Base-by-base conservation (phyloP, 2,888 invertebrate species). In the Scrobipalpa atriplicella region DNA sequence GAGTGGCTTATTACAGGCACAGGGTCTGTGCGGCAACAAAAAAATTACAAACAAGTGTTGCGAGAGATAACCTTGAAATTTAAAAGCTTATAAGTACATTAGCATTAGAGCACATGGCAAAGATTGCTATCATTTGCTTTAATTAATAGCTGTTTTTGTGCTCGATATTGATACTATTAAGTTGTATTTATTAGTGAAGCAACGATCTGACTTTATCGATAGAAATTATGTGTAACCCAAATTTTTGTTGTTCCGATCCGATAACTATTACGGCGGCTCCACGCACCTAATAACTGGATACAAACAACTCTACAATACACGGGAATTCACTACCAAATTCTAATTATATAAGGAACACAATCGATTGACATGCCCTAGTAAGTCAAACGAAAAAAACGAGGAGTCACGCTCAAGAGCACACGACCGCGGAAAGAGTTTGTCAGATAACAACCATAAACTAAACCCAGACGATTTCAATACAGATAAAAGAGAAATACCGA, bases 401-500 rank as follows among this genome's bases (percentile, higher is more conserved):
- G 74, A 79, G 86, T 86, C 85, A 89, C 85, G 88, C 82, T 82
- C 75, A 69, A 76, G 68, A 79, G 79, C 78, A 77, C 81, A 79
- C 77, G 78, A 80, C 78, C 74, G 77, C 78, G 82, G 74, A 76
- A 77, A 78, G 74, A 73, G 74, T 73, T 71, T 67, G 69, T 69
- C 70, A 66, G 71, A 67, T 66, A 65, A 71, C 67, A 67, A 69
- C 68, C 64, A 72, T 71, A 70, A 71, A 73, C 70, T 54, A 64
- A 72, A 69, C 65, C 66, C 64, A 47, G 66, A 66, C 69, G 73
- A 76, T 72, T 70, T 70, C 68, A 67, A 67, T 69, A 68, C 63
- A 72, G 73, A 74, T 75, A 73, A 62, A 54, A 58, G 66, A 64
- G 63, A 69, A 71, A 66, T 64, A 39, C 67, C 60, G 43, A 65